Conservation (phyloP, 2,113 vertebrate genomes). For the Candoia aspera region DNA sequence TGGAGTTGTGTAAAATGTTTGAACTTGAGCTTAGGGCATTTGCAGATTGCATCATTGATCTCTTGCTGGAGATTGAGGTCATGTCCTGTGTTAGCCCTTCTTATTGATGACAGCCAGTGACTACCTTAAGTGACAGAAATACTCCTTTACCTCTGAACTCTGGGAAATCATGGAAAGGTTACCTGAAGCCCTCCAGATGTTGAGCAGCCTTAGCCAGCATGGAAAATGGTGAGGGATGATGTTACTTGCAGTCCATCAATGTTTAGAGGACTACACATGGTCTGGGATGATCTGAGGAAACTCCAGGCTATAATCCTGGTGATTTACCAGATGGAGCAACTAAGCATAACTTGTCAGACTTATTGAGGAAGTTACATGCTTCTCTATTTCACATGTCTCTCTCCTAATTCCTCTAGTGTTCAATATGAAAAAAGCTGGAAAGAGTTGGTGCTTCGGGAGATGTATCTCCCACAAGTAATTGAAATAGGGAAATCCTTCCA, state of each 20-base stretch:
- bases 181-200: not conserved
- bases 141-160: not conserved
- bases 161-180: not conserved
- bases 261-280: not conserved
- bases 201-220: not conserved
- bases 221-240: not conserved
- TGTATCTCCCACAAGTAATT: not conserved
- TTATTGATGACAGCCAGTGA: not conserved
- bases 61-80: not conserved
- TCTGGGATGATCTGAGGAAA: not conserved
- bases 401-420: not conserved
- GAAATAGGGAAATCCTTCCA: not conserved
- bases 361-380: not conserved
- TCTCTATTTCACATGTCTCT: not conserved
- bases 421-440: not conserved
- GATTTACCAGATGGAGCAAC: not conserved
- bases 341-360: not conserved
- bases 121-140: not conserved
- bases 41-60: not conserved
- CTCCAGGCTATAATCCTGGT: not conserved
- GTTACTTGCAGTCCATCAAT: not conserved
- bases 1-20: not conserved
- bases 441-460: not conserved
- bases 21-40: not conserved
- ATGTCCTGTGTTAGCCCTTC: not conserved